Conservation (phyloP, 1,140 invertebrate genomes). For the Anadara kagoshimensis region DNA sequence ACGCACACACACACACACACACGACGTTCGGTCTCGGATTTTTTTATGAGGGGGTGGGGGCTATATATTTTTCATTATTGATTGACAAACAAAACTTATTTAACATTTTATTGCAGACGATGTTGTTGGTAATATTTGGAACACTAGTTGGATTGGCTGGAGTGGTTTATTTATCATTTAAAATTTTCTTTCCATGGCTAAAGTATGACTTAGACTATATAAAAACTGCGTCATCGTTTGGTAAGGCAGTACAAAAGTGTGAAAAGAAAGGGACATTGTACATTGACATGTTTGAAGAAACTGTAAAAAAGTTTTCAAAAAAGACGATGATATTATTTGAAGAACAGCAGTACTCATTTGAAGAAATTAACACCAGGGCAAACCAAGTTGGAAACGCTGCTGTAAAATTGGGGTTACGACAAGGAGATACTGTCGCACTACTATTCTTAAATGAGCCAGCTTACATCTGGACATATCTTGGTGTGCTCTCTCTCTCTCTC, state of each 20-base stretch:
- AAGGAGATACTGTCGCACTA: slow-evolving; percentile 21
- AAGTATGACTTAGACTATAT: background rate
- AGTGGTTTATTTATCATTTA: slow-evolving; percentile 11
- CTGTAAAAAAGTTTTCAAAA: slow-evolving; percentile 1
- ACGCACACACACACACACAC: too few species aligned
- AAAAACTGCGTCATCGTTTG: background rate
- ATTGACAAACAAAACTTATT: too few species aligned
- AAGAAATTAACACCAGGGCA: slow-evolving; percentile 1
- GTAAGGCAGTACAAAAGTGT: background rate
- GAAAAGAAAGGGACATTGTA: slow-evolving; percentile 2
- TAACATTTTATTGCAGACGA: slow-evolving; percentile 33
- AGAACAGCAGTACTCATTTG: slow-evolving; percentile 7
- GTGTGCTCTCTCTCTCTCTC: background rate
- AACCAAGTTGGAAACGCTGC: slow-evolving; percentile 25
- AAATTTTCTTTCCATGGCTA: slow-evolving; percentile 27
- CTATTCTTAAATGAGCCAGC: slow-evolving; percentile 21
- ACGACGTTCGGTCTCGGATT: too few species aligned
- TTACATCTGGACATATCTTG: slow-evolving; percentile 27
- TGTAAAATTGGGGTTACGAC: slow-evolving; percentile 1
- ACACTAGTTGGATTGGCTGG: slow-evolving; percentile 7
- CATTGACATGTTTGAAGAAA: slow-evolving; percentile 21
- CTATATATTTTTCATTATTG: too few species aligned
- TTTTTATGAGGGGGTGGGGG: too few species aligned
- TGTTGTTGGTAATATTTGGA: slow-evolving; percentile 54
- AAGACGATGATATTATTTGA: slow-evolving; percentile 8